Conservation (phyloP, 2,113 vertebrate genomes). For the Morone saxatilis region DNA sequence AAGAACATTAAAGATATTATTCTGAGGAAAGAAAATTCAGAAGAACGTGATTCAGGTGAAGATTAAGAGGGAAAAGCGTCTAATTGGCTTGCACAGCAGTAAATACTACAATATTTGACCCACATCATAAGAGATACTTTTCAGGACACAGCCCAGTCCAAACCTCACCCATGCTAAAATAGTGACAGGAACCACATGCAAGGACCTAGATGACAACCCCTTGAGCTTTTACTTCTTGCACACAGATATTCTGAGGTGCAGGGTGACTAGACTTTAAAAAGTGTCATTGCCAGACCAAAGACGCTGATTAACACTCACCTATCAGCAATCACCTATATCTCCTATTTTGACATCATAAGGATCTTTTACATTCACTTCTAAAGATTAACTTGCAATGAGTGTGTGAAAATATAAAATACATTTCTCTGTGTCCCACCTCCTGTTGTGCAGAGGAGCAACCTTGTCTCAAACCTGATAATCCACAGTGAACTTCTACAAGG, state of each 20-base stretch:
- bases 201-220: neutral
- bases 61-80: neutral
- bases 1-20: neutral
- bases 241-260: neutral
- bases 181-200: neutral
- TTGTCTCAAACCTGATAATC: neutral
- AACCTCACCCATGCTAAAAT: neutral
- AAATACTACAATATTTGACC: neutral
- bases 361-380: neutral
- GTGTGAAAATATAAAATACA: neutral
- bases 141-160: neutral
- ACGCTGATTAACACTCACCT: neutral
- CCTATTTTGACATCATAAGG: neutral
- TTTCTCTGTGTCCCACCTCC: neutral
- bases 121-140: neutral
- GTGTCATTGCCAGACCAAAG: neutral
- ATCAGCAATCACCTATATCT: neutral
- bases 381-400: neutral
- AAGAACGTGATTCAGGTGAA: neutral
- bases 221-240: neutral
- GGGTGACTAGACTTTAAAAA: neutral
- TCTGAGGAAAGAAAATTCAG: neutral
- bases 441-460: neutral
- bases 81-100: too few species aligned
- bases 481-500: neutral